These are phyloP conservation scores for Ennomos erosarius DNA, from an alignment of 2,888 invertebrate genomes.

Conservation along the genomic window DNA sequence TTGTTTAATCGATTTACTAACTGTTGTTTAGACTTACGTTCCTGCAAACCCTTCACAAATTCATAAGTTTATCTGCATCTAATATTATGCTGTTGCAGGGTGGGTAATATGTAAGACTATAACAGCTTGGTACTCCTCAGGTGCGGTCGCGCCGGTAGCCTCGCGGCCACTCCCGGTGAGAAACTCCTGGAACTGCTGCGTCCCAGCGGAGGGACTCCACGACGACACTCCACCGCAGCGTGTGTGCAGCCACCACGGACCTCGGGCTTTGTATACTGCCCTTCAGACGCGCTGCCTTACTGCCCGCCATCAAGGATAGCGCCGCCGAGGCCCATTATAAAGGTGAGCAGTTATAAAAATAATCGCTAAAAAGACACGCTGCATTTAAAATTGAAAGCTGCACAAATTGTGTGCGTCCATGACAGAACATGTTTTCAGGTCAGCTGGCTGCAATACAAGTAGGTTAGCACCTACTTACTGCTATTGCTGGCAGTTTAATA, in stretches of 20 bases:
- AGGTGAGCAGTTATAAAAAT: slow-evolving; percentile 37
- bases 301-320: slow-evolving; percentile 79
- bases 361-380: too few relatives aligned
- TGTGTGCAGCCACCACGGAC: slow-evolving; percentile 63
- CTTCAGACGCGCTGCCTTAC: slow-evolving; percentile 81
- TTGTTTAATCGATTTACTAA: too few relatives aligned
- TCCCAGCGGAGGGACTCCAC: slow-evolving; percentile 74
- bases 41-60: too few relatives aligned
- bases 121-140: slow-evolving; percentile 42
- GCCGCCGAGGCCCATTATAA: slow-evolving; percentile 60
- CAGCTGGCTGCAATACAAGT: too few relatives aligned
- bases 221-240: slow-evolving; percentile 76
- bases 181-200: slow-evolving; percentile 83
- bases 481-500: too few relatives aligned
- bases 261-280: slow-evolving; percentile 79
- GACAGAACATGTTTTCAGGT: slow-evolving; percentile 27
- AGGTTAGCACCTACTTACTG: too few relatives aligned
- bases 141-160: slow-evolving; percentile 79
- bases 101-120: neutral
- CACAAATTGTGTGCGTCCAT: too few relatives aligned
- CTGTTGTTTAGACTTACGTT: too few relatives aligned
- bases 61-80: too few relatives aligned
- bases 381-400: too few relatives aligned
- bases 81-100: too few relatives aligned
- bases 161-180: slow-evolving; percentile 81